phyloP scores from a whole-genome alignment of 2,113 vertebrate genomes.

The Myotis yumanensis region DNA sequence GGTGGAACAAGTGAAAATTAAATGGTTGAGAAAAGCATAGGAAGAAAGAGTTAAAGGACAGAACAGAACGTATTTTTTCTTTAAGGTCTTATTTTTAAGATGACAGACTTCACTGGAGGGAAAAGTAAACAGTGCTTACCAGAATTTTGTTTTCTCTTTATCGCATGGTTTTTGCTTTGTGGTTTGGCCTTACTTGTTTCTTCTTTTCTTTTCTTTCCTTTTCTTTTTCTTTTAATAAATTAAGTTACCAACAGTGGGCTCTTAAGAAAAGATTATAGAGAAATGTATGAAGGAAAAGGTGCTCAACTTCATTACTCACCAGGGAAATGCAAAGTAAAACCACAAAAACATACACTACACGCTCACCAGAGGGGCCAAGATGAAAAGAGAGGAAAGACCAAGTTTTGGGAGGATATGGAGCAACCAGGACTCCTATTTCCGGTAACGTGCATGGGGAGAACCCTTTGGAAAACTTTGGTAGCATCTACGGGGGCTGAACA shows the following conservation, averaged over 20 bases:
- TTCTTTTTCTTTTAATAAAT: neutral
- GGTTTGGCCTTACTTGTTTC: neutral
- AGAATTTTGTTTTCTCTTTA: neutral
- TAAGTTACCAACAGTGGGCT: neutral
- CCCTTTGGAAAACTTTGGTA: neutral
- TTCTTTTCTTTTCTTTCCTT: neutral
- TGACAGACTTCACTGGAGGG: neutral
- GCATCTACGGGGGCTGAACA: neutral
- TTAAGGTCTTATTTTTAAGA: constrained; percentile 42
- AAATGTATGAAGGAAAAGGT: neutral
- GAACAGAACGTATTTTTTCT: neutral
- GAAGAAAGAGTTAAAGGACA: neutral
- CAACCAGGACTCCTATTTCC: neutral
- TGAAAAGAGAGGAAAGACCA: neutral
- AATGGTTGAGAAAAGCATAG: neutral
- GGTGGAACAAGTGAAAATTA: neutral
- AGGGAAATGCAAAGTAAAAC: constrained; percentile 27
- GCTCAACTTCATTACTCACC: neutral
- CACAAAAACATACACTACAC: neutral
- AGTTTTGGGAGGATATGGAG: neutral
- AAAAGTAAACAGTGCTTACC: neutral
- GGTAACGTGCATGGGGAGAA: neutral
- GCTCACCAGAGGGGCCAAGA: neutral
- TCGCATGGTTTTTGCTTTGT: neutral
- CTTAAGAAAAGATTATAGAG: neutral